These are phyloP conservation scores for Anoplolepis gracilipes DNA, from an alignment of 1,140 invertebrate genomes.

Conservation along the genomic window DNA sequence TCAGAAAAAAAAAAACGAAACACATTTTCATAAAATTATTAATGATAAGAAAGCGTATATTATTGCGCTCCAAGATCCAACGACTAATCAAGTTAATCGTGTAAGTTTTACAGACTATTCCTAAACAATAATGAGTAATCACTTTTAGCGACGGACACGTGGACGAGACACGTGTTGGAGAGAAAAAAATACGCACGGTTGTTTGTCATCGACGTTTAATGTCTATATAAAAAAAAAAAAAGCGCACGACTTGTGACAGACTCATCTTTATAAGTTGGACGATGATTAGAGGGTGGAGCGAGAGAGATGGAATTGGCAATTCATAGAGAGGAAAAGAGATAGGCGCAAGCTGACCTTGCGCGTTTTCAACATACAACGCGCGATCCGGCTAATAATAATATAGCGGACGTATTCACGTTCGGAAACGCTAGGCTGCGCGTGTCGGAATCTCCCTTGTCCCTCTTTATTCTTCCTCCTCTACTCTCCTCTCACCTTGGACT, in stretches of 20 bases:
- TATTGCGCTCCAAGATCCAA: neutral
- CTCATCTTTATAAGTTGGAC: conserved; percentile 46
- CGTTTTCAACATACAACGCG: too few species aligned
- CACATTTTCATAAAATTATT: neutral
- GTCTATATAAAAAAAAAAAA: conserved; percentile 50
- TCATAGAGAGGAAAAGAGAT: neutral
- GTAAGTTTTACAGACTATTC: neutral
- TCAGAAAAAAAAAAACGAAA: too few species aligned
- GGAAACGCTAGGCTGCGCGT: conserved; percentile 30
- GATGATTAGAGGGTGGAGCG: conserved; percentile 43
- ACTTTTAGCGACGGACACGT: conserved; percentile 14
- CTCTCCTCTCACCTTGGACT: neutral
- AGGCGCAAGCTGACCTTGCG: conserved; percentile 62
- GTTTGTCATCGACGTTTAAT: conserved; percentile 6
- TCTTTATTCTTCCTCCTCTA: neutral
- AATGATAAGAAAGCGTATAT: neutral
- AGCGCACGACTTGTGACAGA: conserved; percentile 6
- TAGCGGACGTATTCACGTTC: conserved; percentile 48
- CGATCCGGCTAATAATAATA: conserved; percentile 72
- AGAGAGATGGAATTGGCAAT: too few species aligned
- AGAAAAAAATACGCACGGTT: conserved; percentile 18
- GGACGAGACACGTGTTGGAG: conserved; percentile 23
- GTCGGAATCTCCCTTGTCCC: conserved; percentile 16
- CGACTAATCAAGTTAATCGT: neutral
- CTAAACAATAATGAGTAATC: neutral